Base-by-base conservation (phyloP, 53 echinoderm and acorn worm genomes). In the Crossaster papposus region DNA sequence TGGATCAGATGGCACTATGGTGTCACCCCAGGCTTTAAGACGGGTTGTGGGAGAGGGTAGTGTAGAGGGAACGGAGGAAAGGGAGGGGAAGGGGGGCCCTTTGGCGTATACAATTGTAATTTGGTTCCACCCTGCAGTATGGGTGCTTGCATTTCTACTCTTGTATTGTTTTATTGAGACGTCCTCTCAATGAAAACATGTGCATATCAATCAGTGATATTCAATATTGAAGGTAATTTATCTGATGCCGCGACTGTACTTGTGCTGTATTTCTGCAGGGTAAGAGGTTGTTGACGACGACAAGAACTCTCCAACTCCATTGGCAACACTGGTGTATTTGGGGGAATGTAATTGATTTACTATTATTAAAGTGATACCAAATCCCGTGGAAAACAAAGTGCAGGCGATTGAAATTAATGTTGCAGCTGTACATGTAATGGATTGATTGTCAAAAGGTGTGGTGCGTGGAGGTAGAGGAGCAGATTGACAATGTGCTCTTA, bases 101-200 rank as follows among this genome's bases (percentile, higher is more conserved):
- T 23, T 26, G 68, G 68, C 68, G 28, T 68, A 11, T 68, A 4
- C 53, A 84, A 22, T 29, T 84, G 84, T 84, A 84, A 84, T 84
- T 72, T 71, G 71, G 84, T 65, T 72, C 84, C 15, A 29, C 30
- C 72, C 84, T 14, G 51, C 52, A 28, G 84, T 54, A 22, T 23
- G 26, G 34, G 13, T 36, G 44, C 31, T 77, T 36, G 36, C 33
- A 13, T 35, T 17, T 77, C 38, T 20, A 58, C 22, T 10, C 68
- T 68, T 36, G 54, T 37, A 65, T 84, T 84, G 84, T 72, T 84
- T 84, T 22, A 84, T 30, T 72, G 84, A 30, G 52, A 51, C 38
- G 44, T 84, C 84, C 58, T 58, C 58, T 68, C 28, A 28, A 10
- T 68, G 68, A 54, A 2, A 31, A 11, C 58, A 58, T 22, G 17